Base-by-base conservation (phyloP, 1,140 invertebrate species). In the Mycetomoellerius zeteki region DNA sequence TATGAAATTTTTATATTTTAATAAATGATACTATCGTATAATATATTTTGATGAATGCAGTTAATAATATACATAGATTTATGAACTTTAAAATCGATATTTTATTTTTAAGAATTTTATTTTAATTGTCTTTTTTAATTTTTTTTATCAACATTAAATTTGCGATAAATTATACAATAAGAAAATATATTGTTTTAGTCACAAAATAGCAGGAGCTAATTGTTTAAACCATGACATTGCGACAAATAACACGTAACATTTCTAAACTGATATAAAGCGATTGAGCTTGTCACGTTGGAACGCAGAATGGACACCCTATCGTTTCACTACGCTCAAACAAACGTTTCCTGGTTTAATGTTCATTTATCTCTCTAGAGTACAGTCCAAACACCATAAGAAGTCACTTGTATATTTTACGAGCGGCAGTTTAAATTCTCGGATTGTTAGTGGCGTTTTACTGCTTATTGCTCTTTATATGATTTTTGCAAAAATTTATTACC, bases 261-360 rank as follows among this genome's bases (percentile, higher is more conserved):
- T 30, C 50, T 24, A 81, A 1, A 21, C 30, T 58, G 64, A 56
- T 16, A 43, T 21, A 56, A 81, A 16, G 50, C n/a, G 64, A 81
- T 81, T 54, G 33, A 30, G 16, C 52, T 27, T 58, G 47, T 81
- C 77, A 69, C 50, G 16, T 71, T 69, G 62, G 77, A n/a, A 56
- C 50, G 47, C 47, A 47, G 65, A 81, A 81, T 58, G 21, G 62
- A 16, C 30, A 8, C 16, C 21, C 14, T 81, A 81, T 54, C 52
- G 65, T 37, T 71, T 71, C 52, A 27, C 64, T 81, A 81, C 77
- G 47, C 14, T 30, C 78, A 71, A 56, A 81, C 50, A 33, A 43
- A 43, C 64, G 47, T 81, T 71, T 81, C 50, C 77, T 81, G 30
- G 50, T 81, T 69, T 69, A 80, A 80, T 24, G 14, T 80, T 71